Conservation (phyloP, 2,113 vertebrate genomes). For the Paramisgurnus dabryanus region DNA sequence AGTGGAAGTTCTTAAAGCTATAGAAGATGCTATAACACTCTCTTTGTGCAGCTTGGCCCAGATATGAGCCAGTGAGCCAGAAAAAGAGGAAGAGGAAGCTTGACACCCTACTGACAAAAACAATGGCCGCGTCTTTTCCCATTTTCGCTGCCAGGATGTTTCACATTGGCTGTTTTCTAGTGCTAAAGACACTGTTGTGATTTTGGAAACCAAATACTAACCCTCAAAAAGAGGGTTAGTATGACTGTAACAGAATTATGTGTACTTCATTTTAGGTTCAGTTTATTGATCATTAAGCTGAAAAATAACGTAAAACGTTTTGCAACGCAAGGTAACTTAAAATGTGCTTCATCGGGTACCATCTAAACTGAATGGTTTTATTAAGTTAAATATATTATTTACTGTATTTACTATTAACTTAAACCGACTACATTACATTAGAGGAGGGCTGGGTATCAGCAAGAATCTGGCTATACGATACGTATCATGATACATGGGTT, state of each 20-base stretch:
- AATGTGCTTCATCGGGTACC: background rate
- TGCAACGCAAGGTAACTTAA: background rate
- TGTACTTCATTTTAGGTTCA: background rate
- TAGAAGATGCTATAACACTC: slow-evolving; percentile 59
- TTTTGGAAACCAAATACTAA: slow-evolving; percentile 12
- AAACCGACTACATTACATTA: too few species aligned
- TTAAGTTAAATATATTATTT: too few species aligned
- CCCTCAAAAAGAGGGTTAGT: background rate
- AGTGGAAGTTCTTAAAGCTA: slow-evolving; percentile 80
- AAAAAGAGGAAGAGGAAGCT: slow-evolving; percentile 33
- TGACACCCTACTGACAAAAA: slow-evolving; percentile 23
- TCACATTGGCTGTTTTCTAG: background rate
- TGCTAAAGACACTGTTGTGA: background rate
- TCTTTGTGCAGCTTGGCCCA: slow-evolving; percentile 59
- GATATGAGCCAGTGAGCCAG: slow-evolving; percentile 39
- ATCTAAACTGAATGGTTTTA: too few species aligned
- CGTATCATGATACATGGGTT: too few species aligned
- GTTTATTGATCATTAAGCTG: background rate
- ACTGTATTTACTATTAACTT: too few species aligned
- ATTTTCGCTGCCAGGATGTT: slow-evolving; percentile 17
- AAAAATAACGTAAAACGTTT: too few species aligned
- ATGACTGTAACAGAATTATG: background rate
- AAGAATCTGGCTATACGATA: too few species aligned
- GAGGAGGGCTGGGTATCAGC: too few species aligned
- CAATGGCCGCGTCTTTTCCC: slow-evolving; percentile 16